Base-by-base conservation (phyloP, 2,797 vertebrate species). In the Pangasius sanitwongsei region DNA sequence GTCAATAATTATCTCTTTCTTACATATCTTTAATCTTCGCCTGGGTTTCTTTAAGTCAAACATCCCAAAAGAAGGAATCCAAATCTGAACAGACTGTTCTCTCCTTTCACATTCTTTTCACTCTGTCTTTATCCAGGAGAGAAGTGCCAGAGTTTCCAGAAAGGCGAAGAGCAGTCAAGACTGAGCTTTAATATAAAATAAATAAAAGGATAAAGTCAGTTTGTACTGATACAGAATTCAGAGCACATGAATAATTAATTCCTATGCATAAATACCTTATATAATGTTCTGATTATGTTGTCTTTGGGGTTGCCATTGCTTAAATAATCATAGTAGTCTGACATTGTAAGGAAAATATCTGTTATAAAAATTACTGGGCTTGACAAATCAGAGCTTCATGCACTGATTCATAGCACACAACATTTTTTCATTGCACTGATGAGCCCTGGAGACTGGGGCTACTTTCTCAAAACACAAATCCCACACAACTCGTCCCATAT, bases 161-260 rank as follows among this genome's bases (percentile, higher is more conserved):
- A 65, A 65, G 41, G 28, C 16, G 3, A 67, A 83, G 37, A 83
- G 25, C 15, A 48, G 25, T 83, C 41, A 44, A 82, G 34, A 28
- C n/a, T 5, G 50, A 83, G 57, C 63, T 83, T 83, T 28, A 63
- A n/a, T 83, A 74, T n/a, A 85, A 67, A 25, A 77, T 53, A 78
- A 85, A 85, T 85, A 78, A 88, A 88, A 78, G 44, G 7, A 77
- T 84, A 8, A 74, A 83, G 31, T 41, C n/a, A 55, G 44, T 53
- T 75, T 88, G 18, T 28, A 41, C 55, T 37, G 20, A 34, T 31
- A 74, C 18, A 83, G 25, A 72, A 70, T 57, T 70, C 53, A 77
- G n/a, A 78, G 28, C 55, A 59, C 34, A 20, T 23, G 18, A 50
- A 11, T 25, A 63, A 84, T 88, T 44, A 25, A 48, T 59, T 59